Evolutionary conservation across 1,140 invertebrate genomes (phyloP), one percentile per base, ranked within the genome.

Genomic region (Heliconius hewitsoni): DNA sequence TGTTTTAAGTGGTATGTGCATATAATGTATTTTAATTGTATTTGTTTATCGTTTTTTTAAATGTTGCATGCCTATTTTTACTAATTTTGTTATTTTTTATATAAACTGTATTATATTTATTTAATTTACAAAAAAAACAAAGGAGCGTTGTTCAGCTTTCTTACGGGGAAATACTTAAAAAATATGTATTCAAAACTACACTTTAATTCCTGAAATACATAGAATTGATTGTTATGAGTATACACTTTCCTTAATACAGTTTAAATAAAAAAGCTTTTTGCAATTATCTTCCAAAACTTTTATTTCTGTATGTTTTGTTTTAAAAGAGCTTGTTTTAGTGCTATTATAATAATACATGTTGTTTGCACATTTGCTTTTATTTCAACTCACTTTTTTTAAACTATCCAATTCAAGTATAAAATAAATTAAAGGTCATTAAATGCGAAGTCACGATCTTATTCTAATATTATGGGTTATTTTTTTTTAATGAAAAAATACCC

Each of bases 51-150:
- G 18, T 27, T 74, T 52, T 52, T 46, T 74, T 42, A 46, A 30
- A 71, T 71, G 46, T 55, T 71, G 76, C 70, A 71, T 77, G 76
- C 39, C 37, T 71, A 11, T 39, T 72, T 34, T 77, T 52, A 52
- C 34, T 77, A 74, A 55, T n/a, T 55, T 37, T 37, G 23, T 30
- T 42, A 55, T 50, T 52, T 55, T 34, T 74, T 74, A 34, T 46
- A n/a, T 72, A 72, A 42, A 30, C 30, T 39, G 37, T 72, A 18
- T 72, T 57, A 57, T n/a, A n/a, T 23, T 57, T 9, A 23, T n/a
- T n/a, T 23, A 11, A 23, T 57, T 9, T n/a, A 23, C 1, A 23
- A 57, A 23, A 23, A 18, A 19, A 18, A 52, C 16, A 18, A 18
- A 37, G 6, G 8, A 37, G 6, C 34, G 6, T 37, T 37, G 0